Evolutionary conservation across 64 coral and sea anemone genomes (phyloP).

Genomic region (Exaiptasia diaphana): DNA sequence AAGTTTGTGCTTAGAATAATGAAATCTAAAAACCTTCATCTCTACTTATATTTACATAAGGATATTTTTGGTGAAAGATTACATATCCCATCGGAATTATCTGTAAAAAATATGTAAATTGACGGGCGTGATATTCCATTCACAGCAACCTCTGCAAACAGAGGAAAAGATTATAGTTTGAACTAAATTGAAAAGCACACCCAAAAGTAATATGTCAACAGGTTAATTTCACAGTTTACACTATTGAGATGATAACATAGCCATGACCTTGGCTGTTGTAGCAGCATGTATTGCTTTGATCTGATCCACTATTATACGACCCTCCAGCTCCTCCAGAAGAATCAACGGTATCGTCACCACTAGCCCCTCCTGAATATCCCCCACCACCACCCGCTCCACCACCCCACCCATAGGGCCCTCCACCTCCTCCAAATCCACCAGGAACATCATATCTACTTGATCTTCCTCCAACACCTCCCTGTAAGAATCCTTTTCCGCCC

Average conservation of each 20-base stretch:
- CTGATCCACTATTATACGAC: conserved; percentile 5
- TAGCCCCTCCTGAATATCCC: conserved; percentile 30
- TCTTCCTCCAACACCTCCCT: conserved; percentile 27
- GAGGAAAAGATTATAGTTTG: no score
- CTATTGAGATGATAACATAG: conserved; percentile 17
- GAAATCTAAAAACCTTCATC: no score
- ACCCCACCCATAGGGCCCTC: neutral
- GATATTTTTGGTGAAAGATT: no score
- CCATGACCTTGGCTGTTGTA: conserved; percentile 19
- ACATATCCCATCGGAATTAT: no score
- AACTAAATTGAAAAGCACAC: no score
- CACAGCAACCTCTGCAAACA: no score
- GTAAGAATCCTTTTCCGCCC: conserved; percentile 22
- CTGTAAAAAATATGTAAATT: no score
- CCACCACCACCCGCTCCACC: conserved; percentile 27
- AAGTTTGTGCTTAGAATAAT: no score
- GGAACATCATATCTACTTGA: neutral
- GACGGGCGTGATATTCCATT: no score
- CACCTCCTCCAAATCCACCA: conserved; percentile 31
- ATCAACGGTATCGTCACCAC: neutral
- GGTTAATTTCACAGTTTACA: no score
- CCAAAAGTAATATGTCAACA: no score
- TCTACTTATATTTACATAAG: no score
- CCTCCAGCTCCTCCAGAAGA: conserved; percentile 36
- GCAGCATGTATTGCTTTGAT: neutral